Evolutionary conservation across 2,797 vertebrate genomes (phyloP), one percentile per base, ranked within the genome.

Genomic region (Sphenodon punctatus): DNA sequence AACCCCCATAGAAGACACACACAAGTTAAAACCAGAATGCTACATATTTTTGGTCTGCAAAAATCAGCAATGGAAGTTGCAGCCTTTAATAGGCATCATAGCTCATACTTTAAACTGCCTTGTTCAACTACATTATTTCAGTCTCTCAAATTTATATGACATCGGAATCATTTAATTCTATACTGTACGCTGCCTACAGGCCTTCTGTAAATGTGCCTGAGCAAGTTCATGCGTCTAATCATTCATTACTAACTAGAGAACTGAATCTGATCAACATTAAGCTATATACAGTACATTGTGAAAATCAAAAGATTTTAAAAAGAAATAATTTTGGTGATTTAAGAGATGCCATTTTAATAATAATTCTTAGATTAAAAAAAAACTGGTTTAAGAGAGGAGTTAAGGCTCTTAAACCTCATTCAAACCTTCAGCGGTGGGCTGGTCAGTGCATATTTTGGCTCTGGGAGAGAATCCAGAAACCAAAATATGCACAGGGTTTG

Each of bases 111-210:
- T 67, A 78, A 87, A 91, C 80, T 89, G 70, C 53, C 88, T 55
- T 74, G 84, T 78, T 91, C 73, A 80, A 82, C 76, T 70, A 71
- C 46, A 80, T 78, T 93, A 90, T 93, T 94, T 93, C 85, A 90
- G 91, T 88, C 1, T 20, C 80, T 90, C 6, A 22, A 36, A 88
- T 75, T 84, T 86, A 83, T 86, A 85, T 94, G 92, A 89, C 78
- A 89, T 88, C 75, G 68, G 87, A 88, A 86, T 84, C 79, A 80
- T 75, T 75, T 65, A 78, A 88, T 83, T 84, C 75, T 70, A 85
- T 12, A 63, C 1, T 80, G 79, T 74, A 73, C 42, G 42, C 42
- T 84, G 78, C 80, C 79, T 87, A 49, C 4, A 84, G 60, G 32
- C 66, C 41, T 78, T 87, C 61, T 84, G 58, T 61, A 82, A 86